These are phyloP conservation scores for Scrobipalpa costella DNA, from an alignment of 2,888 invertebrate species.

Conservation along the genomic window DNA sequence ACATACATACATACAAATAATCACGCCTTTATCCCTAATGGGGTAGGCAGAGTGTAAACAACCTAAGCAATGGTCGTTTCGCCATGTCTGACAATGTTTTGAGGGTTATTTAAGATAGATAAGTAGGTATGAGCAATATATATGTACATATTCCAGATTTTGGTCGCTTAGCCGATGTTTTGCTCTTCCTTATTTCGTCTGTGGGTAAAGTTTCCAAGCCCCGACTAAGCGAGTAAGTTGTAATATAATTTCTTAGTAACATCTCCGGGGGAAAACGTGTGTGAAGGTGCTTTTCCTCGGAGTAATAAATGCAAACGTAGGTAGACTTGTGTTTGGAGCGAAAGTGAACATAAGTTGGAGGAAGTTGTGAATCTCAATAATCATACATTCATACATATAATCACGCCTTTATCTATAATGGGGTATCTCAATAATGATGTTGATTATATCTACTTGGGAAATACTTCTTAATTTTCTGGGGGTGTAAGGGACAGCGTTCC, in stretches of 20 bases:
- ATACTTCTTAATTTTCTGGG: not conserved
- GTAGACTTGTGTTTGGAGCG: not conserved
- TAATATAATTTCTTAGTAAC: constrained; percentile 21
- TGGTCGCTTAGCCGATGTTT: too few species aligned
- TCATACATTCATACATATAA: too few species aligned
- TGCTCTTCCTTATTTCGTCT: not conserved
- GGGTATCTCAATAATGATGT: constrained; percentile 10
- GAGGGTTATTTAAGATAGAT: too few species aligned
- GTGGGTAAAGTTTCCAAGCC: not conserved
- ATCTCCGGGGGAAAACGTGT: constrained; percentile 8
- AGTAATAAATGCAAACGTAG: constrained; percentile 18
- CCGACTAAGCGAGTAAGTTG: constrained; percentile 20
- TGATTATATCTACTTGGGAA: not conserved
- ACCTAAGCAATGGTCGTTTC: too few species aligned
- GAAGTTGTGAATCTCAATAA: constrained; percentile 4
- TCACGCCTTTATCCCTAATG: too few species aligned
- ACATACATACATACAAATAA: too few species aligned
- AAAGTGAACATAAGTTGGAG: constrained; percentile 1
- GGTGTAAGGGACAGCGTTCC: too few species aligned
- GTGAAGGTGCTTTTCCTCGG: not conserved
- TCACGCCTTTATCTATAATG: too few species aligned
- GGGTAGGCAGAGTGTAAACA: too few species aligned
- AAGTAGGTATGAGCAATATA: too few species aligned
- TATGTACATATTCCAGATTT: too few species aligned
- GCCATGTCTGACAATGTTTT: too few species aligned